These are phyloP conservation scores for Atrichornis clamosus DNA, from an alignment of 2,113 vertebrate species.

Conservation along the genomic window DNA sequence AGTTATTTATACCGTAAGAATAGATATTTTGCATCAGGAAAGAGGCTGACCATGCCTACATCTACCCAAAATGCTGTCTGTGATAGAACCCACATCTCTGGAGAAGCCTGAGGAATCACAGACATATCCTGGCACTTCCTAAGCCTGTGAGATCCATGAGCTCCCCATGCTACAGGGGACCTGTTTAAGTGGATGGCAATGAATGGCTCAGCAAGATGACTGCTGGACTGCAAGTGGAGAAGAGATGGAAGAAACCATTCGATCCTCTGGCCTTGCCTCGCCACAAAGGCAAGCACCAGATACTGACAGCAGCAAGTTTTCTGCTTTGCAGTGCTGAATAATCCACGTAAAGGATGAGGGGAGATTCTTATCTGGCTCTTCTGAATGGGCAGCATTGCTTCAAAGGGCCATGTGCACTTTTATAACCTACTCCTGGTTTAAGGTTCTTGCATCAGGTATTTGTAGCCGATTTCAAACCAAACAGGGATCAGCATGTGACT, in stretches of 20 bases:
- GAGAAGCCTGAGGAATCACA: neutral
- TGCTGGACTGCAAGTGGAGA: neutral
- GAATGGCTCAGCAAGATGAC: fast-evolving
- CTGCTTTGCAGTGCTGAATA: neutral
- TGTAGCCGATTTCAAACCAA: neutral
- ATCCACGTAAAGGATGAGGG: neutral
- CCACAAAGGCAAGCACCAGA: neutral
- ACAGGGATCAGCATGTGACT: neutral
- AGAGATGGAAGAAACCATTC: neutral
- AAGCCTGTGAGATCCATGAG: neutral
- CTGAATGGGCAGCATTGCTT: neutral
- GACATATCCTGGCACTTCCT: neutral
- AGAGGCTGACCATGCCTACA: neutral
- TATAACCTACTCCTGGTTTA: neutral
- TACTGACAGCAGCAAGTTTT: neutral
- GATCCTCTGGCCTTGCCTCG: neutral
- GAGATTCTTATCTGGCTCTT: neutral
- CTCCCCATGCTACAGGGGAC: neutral
- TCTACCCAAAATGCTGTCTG: neutral
- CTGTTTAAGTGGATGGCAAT: neutral
- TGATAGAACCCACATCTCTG: neutral
- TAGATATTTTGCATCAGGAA: neutral
- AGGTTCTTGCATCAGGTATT: neutral
- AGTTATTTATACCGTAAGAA: neutral
- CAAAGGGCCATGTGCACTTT: neutral